Evolutionary conservation across 2,888 invertebrate genomes (phyloP).

Genomic region (Folsomia candida): DNA sequence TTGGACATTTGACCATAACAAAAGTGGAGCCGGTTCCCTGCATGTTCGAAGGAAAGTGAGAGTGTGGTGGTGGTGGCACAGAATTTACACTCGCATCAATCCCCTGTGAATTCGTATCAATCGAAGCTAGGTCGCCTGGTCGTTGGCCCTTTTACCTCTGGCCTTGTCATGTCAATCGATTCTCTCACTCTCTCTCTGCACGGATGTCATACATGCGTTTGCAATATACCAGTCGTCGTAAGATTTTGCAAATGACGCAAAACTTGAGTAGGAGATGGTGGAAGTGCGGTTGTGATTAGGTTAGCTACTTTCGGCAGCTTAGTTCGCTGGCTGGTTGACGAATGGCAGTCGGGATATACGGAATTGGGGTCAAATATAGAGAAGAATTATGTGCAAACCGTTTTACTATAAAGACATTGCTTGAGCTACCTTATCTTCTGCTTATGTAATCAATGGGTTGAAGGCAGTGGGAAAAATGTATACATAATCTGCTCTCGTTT

Average conservation of each 20-base stretch:
- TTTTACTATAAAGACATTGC: background rate
- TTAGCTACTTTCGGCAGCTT: background rate
- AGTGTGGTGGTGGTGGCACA: background rate
- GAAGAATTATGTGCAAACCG: too few relatives aligned
- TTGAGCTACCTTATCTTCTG: background rate
- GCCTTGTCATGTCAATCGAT: constrained; percentile 17
- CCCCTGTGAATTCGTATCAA: background rate
- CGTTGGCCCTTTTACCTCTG: constrained; percentile 18
- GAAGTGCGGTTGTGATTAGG: background rate
- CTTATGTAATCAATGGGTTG: background rate
- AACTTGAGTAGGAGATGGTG: background rate
- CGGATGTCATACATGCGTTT: too few relatives aligned
- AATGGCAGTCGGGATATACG: background rate
- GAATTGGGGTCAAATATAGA: background rate
- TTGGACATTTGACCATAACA: background rate
- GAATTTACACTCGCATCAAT: background rate
- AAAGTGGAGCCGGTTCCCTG: background rate
- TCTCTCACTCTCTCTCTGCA: background rate
- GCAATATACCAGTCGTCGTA: too few relatives aligned
- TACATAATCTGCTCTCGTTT: background rate
- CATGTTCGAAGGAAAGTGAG: background rate
- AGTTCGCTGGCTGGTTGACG: background rate
- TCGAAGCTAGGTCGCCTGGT: constrained; percentile 16
- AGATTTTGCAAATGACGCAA: background rate
- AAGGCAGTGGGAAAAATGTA: background rate